These are phyloP conservation scores for Zosterops hypoxanthus DNA, from an alignment of 2,113 vertebrate species.

Conservation along the genomic window DNA sequence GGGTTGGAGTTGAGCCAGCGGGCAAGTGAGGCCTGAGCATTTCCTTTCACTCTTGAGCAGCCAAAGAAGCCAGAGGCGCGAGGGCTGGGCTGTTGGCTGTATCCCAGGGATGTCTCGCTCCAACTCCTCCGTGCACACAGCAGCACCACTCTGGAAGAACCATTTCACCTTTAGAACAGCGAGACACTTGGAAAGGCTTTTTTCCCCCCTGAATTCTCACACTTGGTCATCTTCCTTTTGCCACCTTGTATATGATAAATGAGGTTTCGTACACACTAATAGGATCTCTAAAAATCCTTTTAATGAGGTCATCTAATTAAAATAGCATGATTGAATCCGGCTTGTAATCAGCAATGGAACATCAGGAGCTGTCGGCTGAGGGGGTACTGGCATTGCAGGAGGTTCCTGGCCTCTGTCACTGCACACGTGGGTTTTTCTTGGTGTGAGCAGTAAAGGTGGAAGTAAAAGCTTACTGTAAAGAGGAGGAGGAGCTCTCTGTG, in stretches of 20 bases:
- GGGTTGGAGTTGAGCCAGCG: not conserved
- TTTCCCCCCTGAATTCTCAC: not conserved
- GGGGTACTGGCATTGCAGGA: not conserved
- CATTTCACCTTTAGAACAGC: not conserved
- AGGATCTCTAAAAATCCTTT: not conserved
- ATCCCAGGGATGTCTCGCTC: constrained; percentile 32
- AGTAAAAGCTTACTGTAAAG: not conserved
- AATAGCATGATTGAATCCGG: not conserved
- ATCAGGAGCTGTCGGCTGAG: rapidly evolving
- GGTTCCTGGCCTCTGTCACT: not conserved
- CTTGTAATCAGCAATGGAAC: rapidly evolving
- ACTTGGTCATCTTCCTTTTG: constrained; percentile 15
- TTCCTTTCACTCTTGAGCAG: constrained; percentile 59
- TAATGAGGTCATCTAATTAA: constrained; percentile 37
- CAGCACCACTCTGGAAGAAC: not conserved
- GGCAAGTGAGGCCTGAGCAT: constrained; percentile 30
- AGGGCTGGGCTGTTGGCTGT: not conserved
- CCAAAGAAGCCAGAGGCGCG: constrained; percentile 65
- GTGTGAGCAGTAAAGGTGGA: not conserved
- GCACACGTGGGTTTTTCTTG: rapidly evolving
- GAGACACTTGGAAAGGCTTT: not conserved
- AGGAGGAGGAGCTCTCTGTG: not conserved
- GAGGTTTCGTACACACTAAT: not conserved
- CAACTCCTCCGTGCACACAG: not conserved
- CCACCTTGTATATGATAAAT: not conserved